phyloP scores from a whole-genome alignment of 2,113 vertebrate species.

The Cynocephalus volans region DNA sequence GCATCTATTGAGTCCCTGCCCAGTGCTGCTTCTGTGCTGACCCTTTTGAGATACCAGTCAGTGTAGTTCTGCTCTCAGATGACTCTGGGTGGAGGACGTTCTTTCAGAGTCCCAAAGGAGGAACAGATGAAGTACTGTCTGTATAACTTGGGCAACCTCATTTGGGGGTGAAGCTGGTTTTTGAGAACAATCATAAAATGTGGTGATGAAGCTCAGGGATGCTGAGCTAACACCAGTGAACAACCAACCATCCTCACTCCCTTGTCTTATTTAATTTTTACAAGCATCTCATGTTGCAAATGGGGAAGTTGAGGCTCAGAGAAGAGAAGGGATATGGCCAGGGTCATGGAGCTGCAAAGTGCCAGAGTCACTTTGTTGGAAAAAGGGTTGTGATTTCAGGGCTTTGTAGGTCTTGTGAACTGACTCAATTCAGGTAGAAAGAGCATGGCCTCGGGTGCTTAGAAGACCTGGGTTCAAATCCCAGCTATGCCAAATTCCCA shows the following conservation, averaged over 20 bases:
- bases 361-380: not conserved
- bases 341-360: not conserved
- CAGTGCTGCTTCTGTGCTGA: not conserved
- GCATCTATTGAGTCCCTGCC: not conserved
- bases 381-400: not conserved
- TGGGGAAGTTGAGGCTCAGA: not conserved
- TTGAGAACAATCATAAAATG: not conserved
- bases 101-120: not conserved
- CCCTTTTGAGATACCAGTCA: not conserved
- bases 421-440: not conserved
- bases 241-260: not conserved
- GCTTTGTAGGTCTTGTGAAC: not conserved
- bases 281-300: not conserved
- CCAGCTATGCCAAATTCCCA: not conserved
- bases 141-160: not conserved
- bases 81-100: not conserved
- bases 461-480: conserved; percentile 20
- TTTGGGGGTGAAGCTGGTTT: not conserved
- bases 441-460: not conserved
- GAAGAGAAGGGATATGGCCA: not conserved
- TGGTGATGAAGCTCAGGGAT: not conserved
- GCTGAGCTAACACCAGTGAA: not conserved
- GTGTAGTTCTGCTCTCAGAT: not conserved
- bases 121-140: not conserved
- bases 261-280: not conserved